These are phyloP conservation scores for Phengaris arion DNA, from an alignment of 2,888 invertebrate genomes.

Conservation along the genomic window DNA sequence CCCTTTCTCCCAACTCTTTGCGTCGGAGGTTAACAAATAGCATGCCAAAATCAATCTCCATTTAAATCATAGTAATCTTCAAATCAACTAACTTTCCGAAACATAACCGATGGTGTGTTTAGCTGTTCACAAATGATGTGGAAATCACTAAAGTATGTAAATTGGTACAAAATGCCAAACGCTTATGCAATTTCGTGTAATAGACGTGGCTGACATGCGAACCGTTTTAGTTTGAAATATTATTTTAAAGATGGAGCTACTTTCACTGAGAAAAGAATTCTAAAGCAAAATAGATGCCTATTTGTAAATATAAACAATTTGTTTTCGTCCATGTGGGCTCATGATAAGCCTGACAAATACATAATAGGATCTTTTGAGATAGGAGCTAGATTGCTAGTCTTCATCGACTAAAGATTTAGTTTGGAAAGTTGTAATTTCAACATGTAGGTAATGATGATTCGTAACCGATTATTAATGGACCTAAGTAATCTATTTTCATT, in stretches of 20 bases:
- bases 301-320: not conserved
- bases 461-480: not conserved
- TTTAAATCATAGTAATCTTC: not conserved
- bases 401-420: not conserved
- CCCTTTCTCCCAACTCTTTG: no score
- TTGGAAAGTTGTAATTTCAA: not conserved
- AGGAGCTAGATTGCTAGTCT: not conserved
- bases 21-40: no score
- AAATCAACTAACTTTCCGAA: not conserved
- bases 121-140: conserved; percentile 4
- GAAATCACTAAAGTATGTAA: conserved; percentile 24
- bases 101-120: not conserved
- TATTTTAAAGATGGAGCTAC: not conserved
- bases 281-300: not conserved
- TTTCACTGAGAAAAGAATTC: conserved; percentile 15
- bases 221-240: conserved; percentile 13
- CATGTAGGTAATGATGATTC: not conserved
- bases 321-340: not conserved
- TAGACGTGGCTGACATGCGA: conserved; percentile 18
- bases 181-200: conserved; percentile 24
- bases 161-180: conserved; percentile 28
- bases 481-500: not conserved
- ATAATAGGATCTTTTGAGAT: not conserved
- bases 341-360: conserved; percentile 3
- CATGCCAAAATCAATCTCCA: not conserved